A percentile compares a stretch with the other conserved stretches of the same genome.
Evolutionary conservation across 2,888 invertebrate species (phyloP).

Genomic region (Agrotis ipsilon): DNA sequence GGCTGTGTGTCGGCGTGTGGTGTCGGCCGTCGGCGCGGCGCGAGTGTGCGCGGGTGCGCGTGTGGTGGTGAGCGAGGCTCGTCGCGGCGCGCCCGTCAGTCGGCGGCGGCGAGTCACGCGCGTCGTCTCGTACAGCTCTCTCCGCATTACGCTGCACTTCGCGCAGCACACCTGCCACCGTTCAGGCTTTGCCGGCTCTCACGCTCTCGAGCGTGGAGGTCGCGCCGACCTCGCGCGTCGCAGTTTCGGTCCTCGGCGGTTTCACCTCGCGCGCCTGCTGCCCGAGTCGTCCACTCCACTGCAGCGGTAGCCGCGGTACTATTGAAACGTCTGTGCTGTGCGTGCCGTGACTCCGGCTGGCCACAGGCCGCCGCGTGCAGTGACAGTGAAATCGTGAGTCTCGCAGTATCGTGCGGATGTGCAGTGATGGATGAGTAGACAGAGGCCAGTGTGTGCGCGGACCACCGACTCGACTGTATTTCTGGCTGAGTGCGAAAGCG

Average conservation of each 20-base stretch:
- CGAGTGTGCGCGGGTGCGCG: conserved; percentile 85
- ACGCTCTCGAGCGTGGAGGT: conserved; percentile 88
- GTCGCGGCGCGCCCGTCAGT: conserved; percentile 90
- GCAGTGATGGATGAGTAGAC: conserved; percentile 90
- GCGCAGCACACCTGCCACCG: conserved; percentile 82
- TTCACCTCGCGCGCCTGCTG: conserved; percentile 75
- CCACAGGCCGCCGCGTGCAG: conserved; percentile 86
- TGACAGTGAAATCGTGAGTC: conserved; percentile 90
- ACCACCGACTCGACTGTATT: conserved; percentile 79
- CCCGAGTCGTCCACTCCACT: conserved; percentile 72
- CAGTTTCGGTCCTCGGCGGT: conserved; percentile 79
- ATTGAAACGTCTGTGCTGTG: conserved; percentile 78
- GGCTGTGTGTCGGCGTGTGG: conserved; percentile 73
- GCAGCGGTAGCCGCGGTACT: conserved; percentile 79
- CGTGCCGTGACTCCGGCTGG: conserved; percentile 83
- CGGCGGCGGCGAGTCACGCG: conserved; percentile 90
- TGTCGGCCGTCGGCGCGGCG: conserved; percentile 69
- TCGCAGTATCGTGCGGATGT: conserved; percentile 89
- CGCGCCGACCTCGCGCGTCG: conserved; percentile 78
- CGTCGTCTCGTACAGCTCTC: conserved; percentile 86
- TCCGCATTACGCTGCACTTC: conserved; percentile 79
- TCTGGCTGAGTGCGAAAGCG: conserved; percentile 83
- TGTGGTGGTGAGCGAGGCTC: conserved; percentile 85
- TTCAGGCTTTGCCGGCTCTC: conserved; percentile 86
- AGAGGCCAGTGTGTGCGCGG: conserved; percentile 81